Evolutionary conservation across 2,113 vertebrate species (phyloP).

Genomic region (Zosterops lateralis): DNA sequence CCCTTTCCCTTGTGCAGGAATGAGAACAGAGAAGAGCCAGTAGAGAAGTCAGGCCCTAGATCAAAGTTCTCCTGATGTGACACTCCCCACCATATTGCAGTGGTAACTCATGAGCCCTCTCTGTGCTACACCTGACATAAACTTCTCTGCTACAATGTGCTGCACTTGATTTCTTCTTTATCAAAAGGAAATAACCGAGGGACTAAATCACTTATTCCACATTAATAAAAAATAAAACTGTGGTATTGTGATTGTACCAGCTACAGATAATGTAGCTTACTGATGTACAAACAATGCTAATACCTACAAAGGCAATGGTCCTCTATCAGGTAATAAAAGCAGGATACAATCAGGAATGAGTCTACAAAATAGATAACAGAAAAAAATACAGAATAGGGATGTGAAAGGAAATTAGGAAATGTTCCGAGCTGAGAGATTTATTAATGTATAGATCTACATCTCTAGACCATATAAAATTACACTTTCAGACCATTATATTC

Average conservation of each 20-base stretch:
- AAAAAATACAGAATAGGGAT: not conserved
- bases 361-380: not conserved
- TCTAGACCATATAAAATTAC: slow-evolving; percentile 14
- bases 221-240: not conserved
- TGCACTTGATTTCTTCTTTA: not conserved
- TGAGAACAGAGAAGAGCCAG: not conserved
- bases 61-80: not conserved
- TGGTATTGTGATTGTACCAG: not conserved
- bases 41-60: not conserved
- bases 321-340: not conserved
- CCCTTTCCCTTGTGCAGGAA: not conserved
- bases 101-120: not conserved
- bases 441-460: slow-evolving; percentile 1
- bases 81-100: not conserved
- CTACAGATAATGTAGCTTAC: not conserved
- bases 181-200: not conserved
- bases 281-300: not conserved
- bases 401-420: slow-evolving; percentile 40
- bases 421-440: slow-evolving; percentile 12
- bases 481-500: not conserved
- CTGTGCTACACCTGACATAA: not conserved
- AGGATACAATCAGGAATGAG: not conserved
- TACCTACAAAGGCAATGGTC: not conserved
- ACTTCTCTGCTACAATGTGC: not conserved
- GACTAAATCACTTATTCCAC: not conserved